A percentile compares a stretch with the other conserved stretches of the same genome.
Evolutionary conservation across 2,113 vertebrate species (phyloP).

Genomic region (Anser cygnoides): DNA sequence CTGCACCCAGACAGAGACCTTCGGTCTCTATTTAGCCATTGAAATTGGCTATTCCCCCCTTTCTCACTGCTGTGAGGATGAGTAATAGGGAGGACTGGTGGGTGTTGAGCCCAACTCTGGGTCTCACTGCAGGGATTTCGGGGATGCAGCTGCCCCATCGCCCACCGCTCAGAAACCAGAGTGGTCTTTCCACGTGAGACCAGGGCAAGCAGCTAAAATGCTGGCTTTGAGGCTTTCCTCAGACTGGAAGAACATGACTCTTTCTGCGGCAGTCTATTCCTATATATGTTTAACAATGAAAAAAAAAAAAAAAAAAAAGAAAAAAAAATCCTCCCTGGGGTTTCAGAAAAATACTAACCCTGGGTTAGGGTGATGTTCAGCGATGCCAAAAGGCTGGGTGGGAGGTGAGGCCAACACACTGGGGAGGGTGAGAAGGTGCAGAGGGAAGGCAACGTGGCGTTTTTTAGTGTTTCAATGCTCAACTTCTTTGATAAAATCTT

Average conservation of each 20-base stretch:
- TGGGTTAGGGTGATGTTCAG: neutral
- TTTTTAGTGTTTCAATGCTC: conserved; percentile 21
- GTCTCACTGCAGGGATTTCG: neutral
- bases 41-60: neutral
- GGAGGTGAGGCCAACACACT: neutral
- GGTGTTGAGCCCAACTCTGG: accelerated
- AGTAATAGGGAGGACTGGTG: neutral
- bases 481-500: conserved; percentile 69
- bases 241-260: neutral
- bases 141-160: neutral
- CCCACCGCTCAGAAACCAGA: neutral
- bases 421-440: neutral
- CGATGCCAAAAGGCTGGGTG: neutral
- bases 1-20: neutral
- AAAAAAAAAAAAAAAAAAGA: neutral
- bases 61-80: neutral
- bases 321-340: neutral
- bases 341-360: too few species aligned
- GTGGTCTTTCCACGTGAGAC: neutral
- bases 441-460: neutral
- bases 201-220: neutral
- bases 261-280: neutral
- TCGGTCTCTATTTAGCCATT: accelerated
- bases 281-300: neutral
- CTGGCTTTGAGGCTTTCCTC: neutral